phyloP scores from a whole-genome alignment of 2,113 vertebrate species.

The Tachysurus vachellii region DNA sequence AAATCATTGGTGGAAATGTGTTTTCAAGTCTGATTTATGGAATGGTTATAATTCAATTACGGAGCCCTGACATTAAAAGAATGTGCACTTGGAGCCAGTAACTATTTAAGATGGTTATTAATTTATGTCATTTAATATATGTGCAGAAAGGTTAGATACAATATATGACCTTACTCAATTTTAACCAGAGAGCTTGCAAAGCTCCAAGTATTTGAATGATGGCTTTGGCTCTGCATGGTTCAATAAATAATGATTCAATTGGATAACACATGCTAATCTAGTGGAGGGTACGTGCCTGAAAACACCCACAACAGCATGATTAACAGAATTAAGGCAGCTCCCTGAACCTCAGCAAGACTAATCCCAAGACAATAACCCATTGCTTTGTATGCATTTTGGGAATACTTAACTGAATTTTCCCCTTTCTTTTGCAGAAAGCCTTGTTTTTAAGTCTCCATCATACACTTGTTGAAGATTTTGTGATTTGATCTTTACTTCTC shows the following conservation, averaged over 20 bases:
- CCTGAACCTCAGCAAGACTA: constrained; percentile 69
- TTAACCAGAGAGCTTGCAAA: not conserved
- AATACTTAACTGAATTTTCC: constrained; percentile 43
- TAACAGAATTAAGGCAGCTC: constrained; percentile 71
- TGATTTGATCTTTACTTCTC: not conserved
- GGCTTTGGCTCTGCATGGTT: not conserved
- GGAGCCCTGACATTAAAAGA: not conserved
- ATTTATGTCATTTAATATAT: not conserved
- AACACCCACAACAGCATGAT: constrained; percentile 52
- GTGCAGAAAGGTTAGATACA: not conserved
- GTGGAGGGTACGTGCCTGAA: constrained; percentile 49
- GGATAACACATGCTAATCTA: constrained; percentile 54
- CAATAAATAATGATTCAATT: not conserved
- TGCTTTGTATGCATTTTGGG: constrained; percentile 72
- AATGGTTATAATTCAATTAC: not conserved
- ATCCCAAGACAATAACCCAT: constrained; percentile 74
- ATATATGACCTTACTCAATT: not conserved
- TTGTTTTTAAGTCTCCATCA: not conserved
- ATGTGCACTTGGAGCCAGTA: not conserved
- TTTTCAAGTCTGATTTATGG: not conserved
- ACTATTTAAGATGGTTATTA: not conserved
- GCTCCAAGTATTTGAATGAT: not conserved
- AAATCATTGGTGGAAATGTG: not conserved
- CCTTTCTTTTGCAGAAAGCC: not conserved
- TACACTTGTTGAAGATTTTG: not conserved